A percentile compares a stretch with the other conserved stretches of the same genome.
These are phyloP conservation scores for Torymus auratus DNA, from an alignment of 2,888 invertebrate species.

Conservation along the genomic window DNA sequence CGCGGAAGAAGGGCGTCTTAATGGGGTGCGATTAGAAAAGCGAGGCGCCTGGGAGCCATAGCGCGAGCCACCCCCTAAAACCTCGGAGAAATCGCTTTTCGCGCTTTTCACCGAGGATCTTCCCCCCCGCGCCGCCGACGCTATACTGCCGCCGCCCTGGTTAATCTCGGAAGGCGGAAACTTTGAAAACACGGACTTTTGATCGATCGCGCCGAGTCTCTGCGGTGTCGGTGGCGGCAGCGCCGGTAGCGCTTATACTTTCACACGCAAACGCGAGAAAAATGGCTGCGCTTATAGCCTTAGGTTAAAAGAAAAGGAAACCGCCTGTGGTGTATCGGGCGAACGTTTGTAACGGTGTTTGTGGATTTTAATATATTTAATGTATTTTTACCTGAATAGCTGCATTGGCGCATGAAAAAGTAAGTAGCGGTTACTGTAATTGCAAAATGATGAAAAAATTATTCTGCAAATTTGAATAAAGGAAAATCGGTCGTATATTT, in stretches of 20 bases:
- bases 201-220: conserved; percentile 50
- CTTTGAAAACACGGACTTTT: conserved; percentile 57
- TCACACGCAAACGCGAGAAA: conserved; percentile 46
- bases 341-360: not conserved
- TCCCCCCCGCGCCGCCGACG: not conserved
- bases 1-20: conserved; percentile 69
- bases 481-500: no score
- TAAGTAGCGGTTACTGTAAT: no score
- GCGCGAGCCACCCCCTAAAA: conserved; percentile 56
- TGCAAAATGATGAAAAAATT: no score
- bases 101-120: conserved; percentile 59
- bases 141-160: not conserved
- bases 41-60: conserved; percentile 74
- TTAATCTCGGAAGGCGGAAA: conserved; percentile 57
- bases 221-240: not conserved
- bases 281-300: conserved; percentile 34
- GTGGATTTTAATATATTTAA: conserved; percentile 3
- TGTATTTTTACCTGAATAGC: no score
- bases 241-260: conserved; percentile 23
- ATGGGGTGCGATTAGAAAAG: conserved; percentile 74
- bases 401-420: no score
- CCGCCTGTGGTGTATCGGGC: no score
- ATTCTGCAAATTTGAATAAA: no score
- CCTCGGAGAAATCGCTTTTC: conserved; percentile 70
- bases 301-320: not conserved